Evolutionary conservation across 2,797 vertebrate species (phyloP), one percentile per base, ranked within the genome.

Genomic region (Pteropus rufus): DNA sequence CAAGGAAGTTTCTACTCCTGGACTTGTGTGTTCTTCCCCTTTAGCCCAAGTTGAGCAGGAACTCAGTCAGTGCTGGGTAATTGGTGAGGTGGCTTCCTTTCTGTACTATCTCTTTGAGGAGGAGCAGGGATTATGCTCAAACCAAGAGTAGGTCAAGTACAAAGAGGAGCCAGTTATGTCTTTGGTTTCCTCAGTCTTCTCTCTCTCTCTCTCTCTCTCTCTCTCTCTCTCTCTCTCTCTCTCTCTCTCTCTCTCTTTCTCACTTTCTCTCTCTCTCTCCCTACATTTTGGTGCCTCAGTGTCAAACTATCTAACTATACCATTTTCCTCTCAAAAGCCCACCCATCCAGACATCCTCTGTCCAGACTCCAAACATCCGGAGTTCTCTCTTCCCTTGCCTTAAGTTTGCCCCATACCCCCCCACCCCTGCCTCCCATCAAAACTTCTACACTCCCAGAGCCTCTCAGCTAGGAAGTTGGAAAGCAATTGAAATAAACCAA

Each of bases 181-280:
- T 92, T 64, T 75, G 34, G 26, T 83, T 10, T 77, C 34, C 41
- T 58, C 15, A 0, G 21, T 46, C 29, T 58, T 18, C 5, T 39
- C 7, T 39, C 23, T 21, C 2, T 34, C 52, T 54, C n/a, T 15
- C 41, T 4, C 39, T 19, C 36, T 44, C 36, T 80, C 29, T 62
- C 23, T 64, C 2, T 34, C 29, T 18, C 5, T 8, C 10, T 2
- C 3, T 18, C 10, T 8, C 15, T 26, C 10, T 2, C 36, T 18
- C 3, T 56, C 8, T 56, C 14, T 80, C 29, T 62, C 23, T 64
- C 2, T 34, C 29, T 18, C 5, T 8, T 6, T 2, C 3, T 26
- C 10, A 2, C 36, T 18, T 3, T 56, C 8, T 56, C 14, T 21
- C 9, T 16, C 8, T 65, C 31, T 21, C 54, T 56, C 54, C 24